These are phyloP conservation scores for Acanthopleura granulata DNA, from an alignment of 2,888 invertebrate species.

Conservation along the genomic window DNA sequence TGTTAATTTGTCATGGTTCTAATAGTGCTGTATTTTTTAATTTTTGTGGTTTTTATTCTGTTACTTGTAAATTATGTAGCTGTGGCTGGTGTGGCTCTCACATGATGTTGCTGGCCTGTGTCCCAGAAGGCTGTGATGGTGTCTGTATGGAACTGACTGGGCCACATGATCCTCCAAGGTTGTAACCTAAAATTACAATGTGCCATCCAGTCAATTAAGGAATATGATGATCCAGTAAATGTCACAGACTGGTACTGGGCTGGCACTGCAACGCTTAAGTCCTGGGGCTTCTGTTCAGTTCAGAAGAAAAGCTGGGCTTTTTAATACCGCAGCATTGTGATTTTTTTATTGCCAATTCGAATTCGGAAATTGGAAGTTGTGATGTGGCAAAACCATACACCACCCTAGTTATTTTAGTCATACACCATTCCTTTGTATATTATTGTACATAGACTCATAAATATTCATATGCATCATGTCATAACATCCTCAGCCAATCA, in stretches of 20 bases:
- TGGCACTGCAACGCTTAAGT: too few species aligned
- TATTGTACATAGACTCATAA: constrained; percentile 18
- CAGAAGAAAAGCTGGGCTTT: too few species aligned
- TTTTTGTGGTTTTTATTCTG: constrained; percentile 1
- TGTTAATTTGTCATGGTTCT: neutral
- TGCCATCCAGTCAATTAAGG: neutral
- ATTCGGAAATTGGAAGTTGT: neutral
- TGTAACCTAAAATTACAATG: constrained; percentile 4
- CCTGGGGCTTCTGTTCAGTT: too few species aligned
- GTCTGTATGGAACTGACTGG: neutral
- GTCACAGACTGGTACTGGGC: too few species aligned
- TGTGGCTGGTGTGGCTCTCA: neutral
- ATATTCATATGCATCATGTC: constrained; percentile 19
- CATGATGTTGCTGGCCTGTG: neutral
- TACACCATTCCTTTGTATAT: constrained; percentile 20
- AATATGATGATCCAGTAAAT: too few species aligned
- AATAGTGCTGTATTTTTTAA: constrained; percentile 7
- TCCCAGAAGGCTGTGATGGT: neutral
- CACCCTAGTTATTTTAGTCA: constrained; percentile 16
- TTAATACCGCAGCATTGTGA: too few species aligned
- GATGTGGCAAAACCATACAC: neutral
- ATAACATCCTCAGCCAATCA: constrained; percentile 19
- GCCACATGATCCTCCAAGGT: neutral
- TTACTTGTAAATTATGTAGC: neutral
- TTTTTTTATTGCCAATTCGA: neutral